Conservation (phyloP, 2,888 invertebrate species). For the Halocaridina rubra region DNA sequence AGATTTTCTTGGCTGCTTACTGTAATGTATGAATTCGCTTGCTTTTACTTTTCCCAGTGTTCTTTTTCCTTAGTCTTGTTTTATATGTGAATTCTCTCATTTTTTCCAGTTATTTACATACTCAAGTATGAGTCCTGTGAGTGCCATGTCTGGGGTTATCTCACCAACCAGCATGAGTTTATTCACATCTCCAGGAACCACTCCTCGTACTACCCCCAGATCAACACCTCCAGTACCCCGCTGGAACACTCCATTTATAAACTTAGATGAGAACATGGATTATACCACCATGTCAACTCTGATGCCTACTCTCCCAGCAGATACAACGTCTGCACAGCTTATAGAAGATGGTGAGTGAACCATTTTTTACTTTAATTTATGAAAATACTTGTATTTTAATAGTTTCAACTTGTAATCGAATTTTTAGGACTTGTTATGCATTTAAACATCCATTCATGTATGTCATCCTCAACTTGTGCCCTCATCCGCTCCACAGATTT, state of each 20-base stretch:
- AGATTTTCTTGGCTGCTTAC: too few species aligned
- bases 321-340: conserved; percentile 76
- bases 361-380: too few species aligned
- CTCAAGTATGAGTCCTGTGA: conserved; percentile 72
- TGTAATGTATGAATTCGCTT: too few species aligned
- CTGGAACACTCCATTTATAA: conserved; percentile 89
- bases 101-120: conserved; percentile 90
- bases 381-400: too few species aligned
- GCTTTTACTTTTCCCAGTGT: too few species aligned
- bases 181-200: conserved; percentile 79
- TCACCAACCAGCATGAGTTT: conserved; percentile 89
- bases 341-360: conserved; percentile 76
- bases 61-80: background rate
- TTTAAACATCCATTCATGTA: too few species aligned
- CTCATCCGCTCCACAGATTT: too few species aligned
- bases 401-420: too few species aligned
- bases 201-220: conserved; percentile 77
- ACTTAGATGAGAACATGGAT: conserved; percentile 85
- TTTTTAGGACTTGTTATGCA: too few species aligned
- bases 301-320: conserved; percentile 72
- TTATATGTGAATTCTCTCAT: background rate
- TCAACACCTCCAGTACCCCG: conserved; percentile 69
- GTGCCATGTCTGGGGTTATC: conserved; percentile 79
- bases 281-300: conserved; percentile 90
- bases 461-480: too few species aligned